Evolutionary conservation across 2,113 vertebrate species (phyloP), one percentile per base, ranked within the genome.

Genomic region (Cnemophilus loriae): DNA sequence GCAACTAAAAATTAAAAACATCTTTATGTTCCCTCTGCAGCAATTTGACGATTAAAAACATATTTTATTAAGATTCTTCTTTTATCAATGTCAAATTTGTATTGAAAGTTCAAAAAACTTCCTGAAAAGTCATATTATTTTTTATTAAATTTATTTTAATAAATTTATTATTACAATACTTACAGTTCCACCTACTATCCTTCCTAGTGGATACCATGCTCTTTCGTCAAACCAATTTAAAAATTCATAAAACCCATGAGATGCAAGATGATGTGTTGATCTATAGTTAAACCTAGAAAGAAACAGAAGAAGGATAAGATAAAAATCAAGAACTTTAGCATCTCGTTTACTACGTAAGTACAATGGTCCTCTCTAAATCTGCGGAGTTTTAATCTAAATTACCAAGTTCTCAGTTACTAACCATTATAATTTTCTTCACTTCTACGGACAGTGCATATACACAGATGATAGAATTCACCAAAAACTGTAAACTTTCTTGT

Each of bases 151-250:
- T 17, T 16, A 46, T 55, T 65, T 79, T 35, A 37, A 64, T 23
- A 22, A 27, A 53, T 27, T 32, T 82, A 80, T 87, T 61, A 91
- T 20, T 65, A 60, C 30, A 78, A 96, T 96, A 98, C 99, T 99
- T 98, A 99, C 99, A 89, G 99, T 99, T 96, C 99, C 99, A 89
- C 99, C 99, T 70, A 99, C 99, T 94, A 99, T 99, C 98, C 99
- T 99, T 97, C 99, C 99, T 96, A 99, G 96, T 63, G 99, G 99
- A 97, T 99, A 99, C 99, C 99, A 99, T 82, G 99, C 99, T 97
- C 99, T 98, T 97, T 99, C 99, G 86, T 99, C 99, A 96, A 99
- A 99, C 99, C 99, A 99, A 98, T 99, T 99, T 97, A 99, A 99
- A 98, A 99, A 99, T 98, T 99, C 99, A 89, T 99, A 99, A 98